Evolutionary conservation across 1,140 invertebrate species (phyloP).

Genomic region (Parasteatoda tepidariorum): DNA sequence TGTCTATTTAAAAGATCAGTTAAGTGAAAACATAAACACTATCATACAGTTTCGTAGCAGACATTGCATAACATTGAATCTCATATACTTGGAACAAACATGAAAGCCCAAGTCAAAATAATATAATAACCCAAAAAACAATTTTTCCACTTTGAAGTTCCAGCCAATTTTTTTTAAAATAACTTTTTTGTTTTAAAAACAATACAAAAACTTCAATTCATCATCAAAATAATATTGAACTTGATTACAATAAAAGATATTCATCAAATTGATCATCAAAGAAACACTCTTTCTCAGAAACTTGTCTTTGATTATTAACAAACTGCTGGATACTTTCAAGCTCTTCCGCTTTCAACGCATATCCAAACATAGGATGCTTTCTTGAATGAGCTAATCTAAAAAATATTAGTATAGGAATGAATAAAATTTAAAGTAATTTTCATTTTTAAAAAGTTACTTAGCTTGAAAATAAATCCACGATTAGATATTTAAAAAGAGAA

Average conservation of each 20-base stretch:
- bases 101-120: too few relatives aligned
- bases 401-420: not conserved
- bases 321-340: slow-evolving; percentile 45
- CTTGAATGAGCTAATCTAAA: slow-evolving; percentile 43
- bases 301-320: slow-evolving; percentile 48
- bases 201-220: too few relatives aligned
- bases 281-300: slow-evolving; percentile 40
- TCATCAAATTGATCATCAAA: slow-evolving; percentile 59
- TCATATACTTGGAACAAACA: too few relatives aligned
- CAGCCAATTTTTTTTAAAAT: too few relatives aligned
- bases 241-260: slow-evolving; percentile 12
- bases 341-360: slow-evolving; percentile 26
- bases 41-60: too few relatives aligned
- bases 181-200: too few relatives aligned
- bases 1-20: too few relatives aligned
- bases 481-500: not conserved
- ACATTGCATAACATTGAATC: too few relatives aligned
- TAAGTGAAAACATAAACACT: too few relatives aligned
- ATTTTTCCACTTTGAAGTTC: too few relatives aligned
- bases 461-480: not conserved
- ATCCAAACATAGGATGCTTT: slow-evolving; percentile 53
- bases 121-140: too few relatives aligned
- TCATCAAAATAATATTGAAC: too few relatives aligned
- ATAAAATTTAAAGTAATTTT: not conserved
- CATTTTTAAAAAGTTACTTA: not conserved